A percentile compares a stretch with the other conserved stretches of the same genome.
These are phyloP conservation scores for Orchesella flavescens DNA, from an alignment of 2,888 invertebrate genomes.

Conservation along the genomic window DNA sequence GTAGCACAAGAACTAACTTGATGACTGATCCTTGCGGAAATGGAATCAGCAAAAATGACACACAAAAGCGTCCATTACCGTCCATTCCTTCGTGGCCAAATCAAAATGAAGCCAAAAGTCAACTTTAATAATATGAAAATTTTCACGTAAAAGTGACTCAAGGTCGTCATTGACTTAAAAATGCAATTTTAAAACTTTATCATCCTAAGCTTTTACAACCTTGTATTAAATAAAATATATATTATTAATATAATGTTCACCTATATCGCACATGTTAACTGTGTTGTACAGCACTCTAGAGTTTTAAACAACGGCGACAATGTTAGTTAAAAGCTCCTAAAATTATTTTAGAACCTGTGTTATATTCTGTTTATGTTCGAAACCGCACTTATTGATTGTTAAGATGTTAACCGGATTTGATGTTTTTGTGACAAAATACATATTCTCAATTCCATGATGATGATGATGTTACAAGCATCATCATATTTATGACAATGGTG, in stretches of 20 bases:
- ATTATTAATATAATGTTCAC: background rate
- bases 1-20: constrained; percentile 30
- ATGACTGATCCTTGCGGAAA: background rate
- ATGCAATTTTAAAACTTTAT: too few species aligned
- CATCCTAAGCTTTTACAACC: background rate
- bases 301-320: background rate
- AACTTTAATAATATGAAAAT: constrained; percentile 28
- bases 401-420: background rate
- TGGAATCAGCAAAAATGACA: constrained; percentile 19
- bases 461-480: background rate
- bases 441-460: background rate
- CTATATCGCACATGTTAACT: background rate
- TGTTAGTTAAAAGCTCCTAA: background rate
- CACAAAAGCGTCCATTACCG: constrained; percentile 66
- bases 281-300: background rate
- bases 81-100: constrained; percentile 66
- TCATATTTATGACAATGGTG: constrained; percentile 50
- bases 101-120: constrained; percentile 59
- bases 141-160: background rate
- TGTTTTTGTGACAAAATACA: background rate
- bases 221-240: too few species aligned
- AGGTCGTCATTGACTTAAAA: too few species aligned
- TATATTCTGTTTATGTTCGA: background rate
- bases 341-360: background rate
- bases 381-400: background rate